Evolutionary conservation across 2,797 vertebrate genomes (phyloP), one percentile per base, ranked within the genome.

Genomic region (Salarias fasciatus): DNA sequence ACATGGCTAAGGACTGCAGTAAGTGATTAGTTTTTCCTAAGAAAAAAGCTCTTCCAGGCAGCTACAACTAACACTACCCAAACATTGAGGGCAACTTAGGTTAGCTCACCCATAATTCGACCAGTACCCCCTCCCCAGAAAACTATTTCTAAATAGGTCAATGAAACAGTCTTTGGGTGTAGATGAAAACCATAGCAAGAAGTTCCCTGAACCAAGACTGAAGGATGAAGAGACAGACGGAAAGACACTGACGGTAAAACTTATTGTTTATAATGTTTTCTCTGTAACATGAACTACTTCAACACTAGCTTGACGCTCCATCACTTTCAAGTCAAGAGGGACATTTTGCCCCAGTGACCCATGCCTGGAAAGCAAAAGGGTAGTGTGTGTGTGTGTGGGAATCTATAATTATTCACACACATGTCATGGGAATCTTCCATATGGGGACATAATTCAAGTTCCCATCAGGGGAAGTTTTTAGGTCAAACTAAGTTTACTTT

Each of bases 291-390:
- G 46, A 79, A 79, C 29, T 46, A 36, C 57, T 69, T 43, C n/a
- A n/a, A n/a, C n/a, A n/a, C n/a, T n/a, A n/a, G n/a, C n/a, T n/a
- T 69, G 63, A 61, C 55, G 33, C 53, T 69, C 43, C 55, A 70
- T 81, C 75, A 60, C 68, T 71, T 58, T 7, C 62, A 82, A 77
- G 80, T 79, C 63, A 62, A 61, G 69, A 50, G 44, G 76, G 83
- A 73, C 53, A 58, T 35, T 53, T 64, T 79, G 74, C 64, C 46
- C 72, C 71, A 64, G 0, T 68, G 78, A 79, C 72, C 86, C 36
- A 5, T 61, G 75, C 53, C 63, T 75, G 76, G 72, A 83, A 69
- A 68, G 49, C 15, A 72, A 70, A 46, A 62, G 44, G 35, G 45
- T 15, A 51, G 50, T 57, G 68, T 59, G 45, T 53, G 12, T 50